Conservation (phyloP, 2,888 invertebrate species). For the Plagodis pulveraria region DNA sequence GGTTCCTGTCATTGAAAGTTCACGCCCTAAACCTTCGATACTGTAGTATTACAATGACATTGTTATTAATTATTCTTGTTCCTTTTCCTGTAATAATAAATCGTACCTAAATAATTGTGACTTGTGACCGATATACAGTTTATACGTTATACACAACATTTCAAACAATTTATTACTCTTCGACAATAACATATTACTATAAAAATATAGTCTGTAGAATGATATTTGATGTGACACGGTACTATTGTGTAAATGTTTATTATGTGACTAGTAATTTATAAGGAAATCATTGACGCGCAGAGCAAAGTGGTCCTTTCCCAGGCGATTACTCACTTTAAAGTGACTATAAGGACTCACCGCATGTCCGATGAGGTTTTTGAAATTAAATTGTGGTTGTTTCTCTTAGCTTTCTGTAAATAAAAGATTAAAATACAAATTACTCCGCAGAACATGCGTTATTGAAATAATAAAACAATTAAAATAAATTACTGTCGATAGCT, state of each 20-base stretch:
- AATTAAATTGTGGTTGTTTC: conserved; percentile 1
- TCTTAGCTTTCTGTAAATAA: background rate
- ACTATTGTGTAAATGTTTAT: background rate
- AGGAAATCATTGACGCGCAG: conserved; percentile 37
- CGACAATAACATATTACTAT: background rate
- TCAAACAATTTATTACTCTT: no score
- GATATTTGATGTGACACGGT: conserved; percentile 2
- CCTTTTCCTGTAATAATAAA: conserved; percentile 9
- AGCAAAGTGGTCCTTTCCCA: conserved; percentile 32
- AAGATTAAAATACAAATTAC: no score
- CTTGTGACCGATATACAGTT: background rate
- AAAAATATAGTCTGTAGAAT: no score
- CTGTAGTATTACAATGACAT: background rate
- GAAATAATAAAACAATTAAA: no score
- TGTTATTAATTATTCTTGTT: conserved; percentile 3
- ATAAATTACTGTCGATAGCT: no score
- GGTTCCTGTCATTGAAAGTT: conserved; percentile 1
- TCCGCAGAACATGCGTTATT: no score
- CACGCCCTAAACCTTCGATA: conserved; percentile 3
- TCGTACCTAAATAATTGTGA: conserved; percentile 10
- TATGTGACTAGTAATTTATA: conserved; percentile 16
- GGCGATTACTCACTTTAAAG: conserved; percentile 17
- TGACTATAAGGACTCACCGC: conserved; percentile 20
- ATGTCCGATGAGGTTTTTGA: conserved; percentile 8
- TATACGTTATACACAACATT: background rate